Conservation (phyloP, 2,888 invertebrate genomes). For the Bruchidius siliquastri region DNA sequence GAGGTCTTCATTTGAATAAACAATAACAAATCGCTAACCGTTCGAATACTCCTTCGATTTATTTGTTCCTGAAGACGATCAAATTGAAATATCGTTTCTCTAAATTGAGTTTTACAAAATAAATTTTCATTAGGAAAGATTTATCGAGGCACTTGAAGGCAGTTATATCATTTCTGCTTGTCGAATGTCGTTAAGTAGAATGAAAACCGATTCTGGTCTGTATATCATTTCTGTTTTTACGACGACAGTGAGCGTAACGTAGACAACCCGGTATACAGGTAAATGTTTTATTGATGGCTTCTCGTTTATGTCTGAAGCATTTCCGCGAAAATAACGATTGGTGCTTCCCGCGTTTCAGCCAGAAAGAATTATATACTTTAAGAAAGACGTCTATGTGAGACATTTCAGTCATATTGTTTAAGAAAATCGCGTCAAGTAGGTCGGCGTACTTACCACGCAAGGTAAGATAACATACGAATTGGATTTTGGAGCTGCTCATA, state of each 20-base stretch:
- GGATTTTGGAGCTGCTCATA: too few species aligned
- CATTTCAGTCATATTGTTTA: too few species aligned
- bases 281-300: conserved; percentile 9
- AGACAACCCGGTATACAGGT: conserved; percentile 13
- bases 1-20: conserved; percentile 15
- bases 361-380: too few species aligned
- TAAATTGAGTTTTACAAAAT: conserved; percentile 29
- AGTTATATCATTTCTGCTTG: conserved; percentile 29
- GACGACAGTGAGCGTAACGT: conserved; percentile 1
- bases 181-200: conserved; percentile 24
- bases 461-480: too few species aligned
- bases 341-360: too few species aligned
- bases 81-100: conserved; percentile 21
- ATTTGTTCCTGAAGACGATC: conserved; percentile 16
- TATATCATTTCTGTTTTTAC: conserved; percentile 27
- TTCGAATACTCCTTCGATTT: conserved; percentile 20
- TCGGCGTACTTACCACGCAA: too few species aligned
- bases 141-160: conserved; percentile 23
- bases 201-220: conserved; percentile 22
- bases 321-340: background rate
- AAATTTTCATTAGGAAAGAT: conserved; percentile 34
- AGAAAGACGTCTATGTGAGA: too few species aligned
- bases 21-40: conserved; percentile 17
- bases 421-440: too few species aligned
- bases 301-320: background rate